Evolutionary conservation across 1,140 invertebrate genomes (phyloP).

Genomic region (Drosophila sechellia): DNA sequence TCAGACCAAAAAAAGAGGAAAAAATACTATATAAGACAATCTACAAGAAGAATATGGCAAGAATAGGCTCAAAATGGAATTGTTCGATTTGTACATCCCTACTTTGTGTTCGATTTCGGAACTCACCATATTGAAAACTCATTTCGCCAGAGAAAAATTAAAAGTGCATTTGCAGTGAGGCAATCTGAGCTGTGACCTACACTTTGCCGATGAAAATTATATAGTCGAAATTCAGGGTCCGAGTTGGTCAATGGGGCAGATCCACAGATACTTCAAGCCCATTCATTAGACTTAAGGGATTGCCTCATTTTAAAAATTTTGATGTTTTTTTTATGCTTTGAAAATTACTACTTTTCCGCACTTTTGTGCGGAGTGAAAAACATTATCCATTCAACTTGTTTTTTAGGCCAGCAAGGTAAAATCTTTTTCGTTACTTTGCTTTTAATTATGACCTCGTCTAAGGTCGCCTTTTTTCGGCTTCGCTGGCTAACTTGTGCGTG

Average conservation of each 20-base stretch:
- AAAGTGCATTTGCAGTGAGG: slow-evolving; percentile 17
- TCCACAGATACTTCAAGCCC: slow-evolving; percentile 7
- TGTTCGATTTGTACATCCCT: slow-evolving; percentile 8
- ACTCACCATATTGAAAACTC: slow-evolving; percentile 60
- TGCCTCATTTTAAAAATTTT: slow-evolving; percentile 17
- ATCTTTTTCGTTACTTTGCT: slow-evolving; percentile 35
- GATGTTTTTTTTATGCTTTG: slow-evolving; percentile 17
- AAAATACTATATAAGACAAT: slow-evolving; percentile 13
- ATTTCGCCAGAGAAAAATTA: slow-evolving; percentile 52
- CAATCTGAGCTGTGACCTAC: slow-evolving; percentile 36
- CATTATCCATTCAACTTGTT: slow-evolving; percentile 47
- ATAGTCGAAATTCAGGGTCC: slow-evolving; percentile 9
- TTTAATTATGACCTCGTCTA: slow-evolving; percentile 39
- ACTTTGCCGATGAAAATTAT: slow-evolving; percentile 19
- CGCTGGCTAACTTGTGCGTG: slow-evolving; percentile 59
- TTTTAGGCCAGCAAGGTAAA: slow-evolving; percentile 45
- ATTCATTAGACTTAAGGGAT: slow-evolving; percentile 19
- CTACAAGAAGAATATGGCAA: neutral
- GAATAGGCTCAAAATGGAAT: slow-evolving; percentile 28
- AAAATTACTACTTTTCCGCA: slow-evolving; percentile 47
- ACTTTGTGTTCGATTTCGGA: slow-evolving; percentile 1
- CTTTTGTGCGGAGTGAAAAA: slow-evolving; percentile 28
- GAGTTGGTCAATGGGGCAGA: slow-evolving; percentile 30
- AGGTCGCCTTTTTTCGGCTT: slow-evolving; percentile 26
- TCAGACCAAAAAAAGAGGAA: neutral